These are phyloP conservation scores for Falcunculus frontatus DNA, from an alignment of 2,113 vertebrate genomes.

Conservation along the genomic window DNA sequence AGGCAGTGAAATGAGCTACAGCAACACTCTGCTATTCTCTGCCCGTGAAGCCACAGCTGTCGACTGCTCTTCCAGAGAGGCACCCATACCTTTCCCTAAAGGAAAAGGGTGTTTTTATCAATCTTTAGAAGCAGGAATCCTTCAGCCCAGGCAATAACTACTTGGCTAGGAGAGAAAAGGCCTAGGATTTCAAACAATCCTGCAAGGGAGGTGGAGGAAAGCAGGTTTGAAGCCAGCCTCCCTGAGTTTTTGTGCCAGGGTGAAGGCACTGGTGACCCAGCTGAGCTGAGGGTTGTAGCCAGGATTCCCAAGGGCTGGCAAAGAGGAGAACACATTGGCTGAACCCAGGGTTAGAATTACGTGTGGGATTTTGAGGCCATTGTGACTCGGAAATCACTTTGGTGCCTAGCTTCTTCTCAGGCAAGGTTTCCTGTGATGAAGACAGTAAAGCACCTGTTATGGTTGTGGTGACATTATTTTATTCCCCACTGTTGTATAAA, in stretches of 20 bases:
- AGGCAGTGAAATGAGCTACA: not conserved
- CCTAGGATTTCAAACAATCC: not conserved
- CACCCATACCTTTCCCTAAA: fast-evolving
- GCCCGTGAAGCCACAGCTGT: not conserved
- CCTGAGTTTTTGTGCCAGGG: fast-evolving
- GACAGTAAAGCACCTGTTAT: no score
- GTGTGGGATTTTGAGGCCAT: fast-evolving
- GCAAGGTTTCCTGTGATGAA: not conserved
- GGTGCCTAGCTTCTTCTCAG: no score
- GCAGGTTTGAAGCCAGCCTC: not conserved
- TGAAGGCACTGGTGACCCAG: fast-evolving
- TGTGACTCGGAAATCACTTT: not conserved
- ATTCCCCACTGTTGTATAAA: not conserved
- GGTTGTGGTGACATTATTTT: not conserved
- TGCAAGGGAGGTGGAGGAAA: not conserved
- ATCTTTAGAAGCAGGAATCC: not conserved
- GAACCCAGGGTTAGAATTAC: not conserved
- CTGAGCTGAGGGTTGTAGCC: no score
- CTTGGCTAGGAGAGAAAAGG: not conserved
- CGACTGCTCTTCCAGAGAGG: not conserved
- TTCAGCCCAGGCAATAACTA: not conserved
- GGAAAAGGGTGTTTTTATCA: fast-evolving
- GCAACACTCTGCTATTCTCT: fast-evolving
- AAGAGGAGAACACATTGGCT: fast-evolving
- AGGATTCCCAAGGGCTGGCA: not conserved